Evolutionary conservation across 35 echinoderm and acorn worm species (phyloP), one percentile per base, ranked within the genome.

Genomic region (Ophioderma brevispina): DNA sequence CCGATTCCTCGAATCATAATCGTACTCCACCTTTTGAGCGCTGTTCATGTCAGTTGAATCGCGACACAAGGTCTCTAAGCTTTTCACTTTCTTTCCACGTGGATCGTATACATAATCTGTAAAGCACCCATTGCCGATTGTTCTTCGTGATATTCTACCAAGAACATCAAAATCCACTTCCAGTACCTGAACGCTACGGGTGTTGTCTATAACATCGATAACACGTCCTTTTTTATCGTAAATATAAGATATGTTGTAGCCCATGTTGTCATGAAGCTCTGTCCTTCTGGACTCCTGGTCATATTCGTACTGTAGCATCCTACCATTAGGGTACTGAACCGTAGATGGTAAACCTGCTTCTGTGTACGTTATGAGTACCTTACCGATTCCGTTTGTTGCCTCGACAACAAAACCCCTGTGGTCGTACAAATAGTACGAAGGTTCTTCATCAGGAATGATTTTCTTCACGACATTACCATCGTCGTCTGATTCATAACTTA

Each of bases 341-440:
- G 70, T 87, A 41, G 41, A 38, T 37, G 91, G 91, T 6, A 43
- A 31, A 30, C 85, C 91, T 28, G 52, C 25, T 0, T n/a, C 34
- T 38, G 85, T 92, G 76, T 92, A 92, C 13, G 37, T 82, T 31
- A 92, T 88, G 15, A 30, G 49, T 0, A 92, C 82, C 5, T 85
- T 92, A 41, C 91, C 91, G 32, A 92, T 46, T 40, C 34, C 38
- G 50, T 92, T 92, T 23, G 91, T 87, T 31, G 91, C 91, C 31
- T 92, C 78, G 0, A 79, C 82, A 13, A 92, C 91, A 49, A 92
- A 92, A 36, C 91, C 91, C 40, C 85, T 64, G 17, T 92, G 77
- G 35, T 92, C 37, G 39, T 92, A 92, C 84, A 87, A 77, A 31
- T 80, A 87, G 64, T 79, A 92, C 1, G 55, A 38, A 10, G 78